Base-by-base conservation (phyloP, 2,797 vertebrate genomes). In the Brachyalestes nurse region DNA sequence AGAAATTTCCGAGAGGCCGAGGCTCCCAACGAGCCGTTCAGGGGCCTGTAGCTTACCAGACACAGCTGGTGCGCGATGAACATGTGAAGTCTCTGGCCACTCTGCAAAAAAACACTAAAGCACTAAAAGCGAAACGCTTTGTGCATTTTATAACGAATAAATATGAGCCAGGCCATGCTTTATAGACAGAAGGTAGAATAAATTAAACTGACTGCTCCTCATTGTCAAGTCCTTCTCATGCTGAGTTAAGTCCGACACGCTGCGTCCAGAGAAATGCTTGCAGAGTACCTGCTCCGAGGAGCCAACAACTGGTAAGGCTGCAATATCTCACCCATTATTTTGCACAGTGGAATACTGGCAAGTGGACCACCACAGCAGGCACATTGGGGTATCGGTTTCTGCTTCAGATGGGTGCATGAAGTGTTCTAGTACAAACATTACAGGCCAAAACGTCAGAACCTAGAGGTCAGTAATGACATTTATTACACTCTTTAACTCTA, bases 81-180 rank as follows among this genome's bases (percentile, higher is more conserved):
- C 51, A 67, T 77, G 67, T 79, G 53, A 72, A 17, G 28, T 78
- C 23, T 45, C 75, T 72, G 74, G 67, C 34, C 58, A 57, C 67
- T 57, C 67, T 42, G 38, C 65, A 10, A 57, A 49, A 66, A 21
- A 42, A 45, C 58, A 70, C 6, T 28, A 65, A 79, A 82, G 57
- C 12, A 61, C 23, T 65, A 66, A 42, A 76, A 74, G 38, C 47
- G 62, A 75, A 47, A 84, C 17, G 70, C 64, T 51, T 60, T 19
- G 23, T 67, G 71, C 53, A 65, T 71, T 77, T 79, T 77, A 79
- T 79, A 79, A 80, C 55, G 61, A 72, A 82, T 77, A 86, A 78
- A 75, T 72, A 65, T 21, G 70, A 21, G 10, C 72, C 53, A 28
- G 67, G 53, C 67, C 42, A 23, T 19, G 74, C 42, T 82, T 77